Percentiles rank a stretch among this genome's conserved stretches.
phyloP scores from a whole-genome alignment of 2,888 invertebrate species.

The Orthonychiurus folsomi region DNA sequence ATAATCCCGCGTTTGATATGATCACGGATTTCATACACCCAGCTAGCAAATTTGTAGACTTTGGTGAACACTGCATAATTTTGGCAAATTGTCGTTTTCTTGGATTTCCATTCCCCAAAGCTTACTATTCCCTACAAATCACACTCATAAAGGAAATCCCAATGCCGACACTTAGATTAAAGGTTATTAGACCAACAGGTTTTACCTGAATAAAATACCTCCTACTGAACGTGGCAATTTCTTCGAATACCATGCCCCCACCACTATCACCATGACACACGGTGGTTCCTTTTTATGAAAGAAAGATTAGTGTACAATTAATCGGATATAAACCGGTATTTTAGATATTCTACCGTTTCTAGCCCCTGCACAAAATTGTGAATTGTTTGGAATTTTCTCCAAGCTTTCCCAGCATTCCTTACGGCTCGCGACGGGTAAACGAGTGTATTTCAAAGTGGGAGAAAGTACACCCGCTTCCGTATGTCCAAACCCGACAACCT shows the following conservation, averaged over 20 bases:
- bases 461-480: conserved; percentile 27
- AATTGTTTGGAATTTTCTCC: conserved; percentile 25
- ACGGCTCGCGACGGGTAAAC: conserved; percentile 30
- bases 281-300: conserved; percentile 20
- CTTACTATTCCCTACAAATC: conserved; percentile 8
- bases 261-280: conserved; percentile 33
- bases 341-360: conserved; percentile 31
- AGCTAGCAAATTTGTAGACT: background rate
- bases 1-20: background rate
- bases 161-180: background rate
- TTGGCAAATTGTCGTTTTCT: background rate
- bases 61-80: conserved; percentile 4
- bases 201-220: conserved; percentile 6
- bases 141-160: background rate
- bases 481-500: conserved; percentile 29
- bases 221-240: conserved; percentile 2
- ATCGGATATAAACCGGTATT: too few relatives aligned
- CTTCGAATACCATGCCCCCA: conserved; percentile 26
- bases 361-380: conserved; percentile 31
- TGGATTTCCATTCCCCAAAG: background rate
- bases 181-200: background rate
- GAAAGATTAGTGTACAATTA: too few relatives aligned
- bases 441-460: conserved; percentile 20
- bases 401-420: conserved; percentile 25
- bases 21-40: background rate